A percentile compares a stretch with the other conserved stretches of the same genome.
These are phyloP conservation scores for Lasioglossum leucozonium DNA, from an alignment of 2,888 invertebrate genomes.

Conservation along the genomic window DNA sequence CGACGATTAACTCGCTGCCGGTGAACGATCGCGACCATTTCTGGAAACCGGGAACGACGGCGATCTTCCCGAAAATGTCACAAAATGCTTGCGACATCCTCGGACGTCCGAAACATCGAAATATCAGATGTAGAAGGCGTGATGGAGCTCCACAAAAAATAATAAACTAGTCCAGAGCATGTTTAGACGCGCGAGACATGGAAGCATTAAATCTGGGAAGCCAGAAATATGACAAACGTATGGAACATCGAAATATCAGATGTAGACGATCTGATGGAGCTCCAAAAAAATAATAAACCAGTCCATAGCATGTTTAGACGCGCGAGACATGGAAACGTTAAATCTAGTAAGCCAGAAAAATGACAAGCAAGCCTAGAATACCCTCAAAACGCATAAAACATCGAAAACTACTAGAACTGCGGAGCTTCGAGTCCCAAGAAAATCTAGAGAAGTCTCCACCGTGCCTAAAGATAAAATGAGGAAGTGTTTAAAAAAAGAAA, in stretches of 20 bases:
- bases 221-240: too few relatives aligned
- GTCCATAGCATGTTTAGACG: too few relatives aligned
- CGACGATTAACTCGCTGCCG: conserved; percentile 54
- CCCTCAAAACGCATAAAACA: background rate
- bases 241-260: background rate
- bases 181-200: too few relatives aligned
- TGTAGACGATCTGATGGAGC: background rate
- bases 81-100: background rate
- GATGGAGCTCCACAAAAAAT: background rate
- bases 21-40: conserved; percentile 16
- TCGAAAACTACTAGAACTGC: background rate
- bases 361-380: background rate
- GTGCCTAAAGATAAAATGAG: background rate
- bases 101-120: background rate
- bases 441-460: background rate
- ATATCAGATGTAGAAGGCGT: background rate
- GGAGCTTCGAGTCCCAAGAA: background rate
- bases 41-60: background rate
- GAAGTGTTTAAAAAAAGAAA: background rate
- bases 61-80: background rate
- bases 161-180: too few relatives aligned
- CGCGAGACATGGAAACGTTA: too few relatives aligned
- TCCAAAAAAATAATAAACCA: too few relatives aligned
- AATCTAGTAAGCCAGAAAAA: background rate
- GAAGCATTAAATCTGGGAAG: too few relatives aligned